Percentiles rank a stretch among this genome's conserved stretches.
Conservation (phyloP, 2,113 vertebrate genomes). For the Setophaga petechia region DNA sequence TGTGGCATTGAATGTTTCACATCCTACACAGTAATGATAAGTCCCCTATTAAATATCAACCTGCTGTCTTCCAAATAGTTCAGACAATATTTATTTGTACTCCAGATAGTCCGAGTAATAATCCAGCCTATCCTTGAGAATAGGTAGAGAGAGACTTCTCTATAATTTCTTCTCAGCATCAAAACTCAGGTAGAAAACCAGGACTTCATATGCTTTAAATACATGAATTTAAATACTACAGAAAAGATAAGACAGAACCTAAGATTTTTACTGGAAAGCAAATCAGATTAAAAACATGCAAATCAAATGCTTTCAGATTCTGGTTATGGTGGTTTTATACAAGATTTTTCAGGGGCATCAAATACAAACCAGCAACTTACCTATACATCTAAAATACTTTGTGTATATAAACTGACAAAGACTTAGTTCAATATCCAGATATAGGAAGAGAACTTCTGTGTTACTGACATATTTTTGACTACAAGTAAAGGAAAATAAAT, state of each 20-base stretch:
- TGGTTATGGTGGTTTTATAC: not conserved
- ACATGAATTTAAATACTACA: not conserved
- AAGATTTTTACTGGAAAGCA: not conserved
- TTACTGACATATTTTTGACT: not conserved
- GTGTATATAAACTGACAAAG: not conserved
- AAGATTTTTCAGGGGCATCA: not conserved
- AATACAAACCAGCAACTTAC: not conserved
- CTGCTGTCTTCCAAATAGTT: not conserved
- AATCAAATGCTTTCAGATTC: not conserved
- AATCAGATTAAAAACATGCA: not conserved
- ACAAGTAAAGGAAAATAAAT: not conserved
- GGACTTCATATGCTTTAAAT: not conserved
- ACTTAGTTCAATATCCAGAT: fast-evolving
- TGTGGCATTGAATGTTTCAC: not conserved
- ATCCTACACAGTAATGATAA: not conserved
- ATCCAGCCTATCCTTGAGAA: not conserved
- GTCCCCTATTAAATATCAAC: not conserved
- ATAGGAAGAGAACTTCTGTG: not conserved
- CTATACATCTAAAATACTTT: not conserved
- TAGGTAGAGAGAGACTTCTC: not conserved
- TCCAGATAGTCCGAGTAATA: not conserved
- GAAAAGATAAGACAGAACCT: not conserved
- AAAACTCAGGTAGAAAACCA: not conserved
- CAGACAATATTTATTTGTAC: not conserved
- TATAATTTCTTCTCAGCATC: not conserved